Conservation (phyloP, 2,888 invertebrate species). For the Palloptera scutellata region DNA sequence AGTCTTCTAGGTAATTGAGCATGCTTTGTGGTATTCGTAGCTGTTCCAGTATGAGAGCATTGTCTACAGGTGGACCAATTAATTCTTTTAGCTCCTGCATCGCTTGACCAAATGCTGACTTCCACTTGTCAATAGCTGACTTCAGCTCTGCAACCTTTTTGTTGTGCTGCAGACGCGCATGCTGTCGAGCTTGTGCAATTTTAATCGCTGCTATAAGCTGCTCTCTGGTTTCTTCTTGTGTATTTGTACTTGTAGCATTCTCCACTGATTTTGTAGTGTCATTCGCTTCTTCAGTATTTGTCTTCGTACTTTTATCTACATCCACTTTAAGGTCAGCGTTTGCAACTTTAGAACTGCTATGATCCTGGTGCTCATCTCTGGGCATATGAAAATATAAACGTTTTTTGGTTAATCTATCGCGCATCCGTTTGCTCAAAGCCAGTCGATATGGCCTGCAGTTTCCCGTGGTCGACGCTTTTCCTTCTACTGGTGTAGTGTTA, state of each 20-base stretch:
- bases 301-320: not conserved
- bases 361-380: conserved; percentile 31
- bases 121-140: conserved; percentile 50
- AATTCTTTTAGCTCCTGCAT: conserved; percentile 49
- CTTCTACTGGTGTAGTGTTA: not conserved
- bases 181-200: conserved; percentile 40
- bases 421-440: conserved; percentile 39
- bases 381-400: conserved; percentile 45
- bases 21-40: conserved; percentile 52
- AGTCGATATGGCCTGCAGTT: conserved; percentile 47
- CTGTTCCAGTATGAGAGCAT: conserved; percentile 40
- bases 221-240: not conserved
- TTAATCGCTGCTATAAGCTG: conserved; percentile 32
- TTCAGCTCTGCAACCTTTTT: conserved; percentile 42
- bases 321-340: not conserved
- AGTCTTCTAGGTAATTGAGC: conserved; percentile 49
- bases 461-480: conserved; percentile 42
- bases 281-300: not conserved
- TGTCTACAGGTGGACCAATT: conserved; percentile 39
- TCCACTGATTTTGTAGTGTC: not conserved
- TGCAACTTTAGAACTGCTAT: not conserved
- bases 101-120: conserved; percentile 47
- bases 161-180: conserved; percentile 33
- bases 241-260: not conserved
- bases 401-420: conserved; percentile 48